Conservation (phyloP, 2,113 vertebrate genomes). For the Corythaeola cristata region DNA sequence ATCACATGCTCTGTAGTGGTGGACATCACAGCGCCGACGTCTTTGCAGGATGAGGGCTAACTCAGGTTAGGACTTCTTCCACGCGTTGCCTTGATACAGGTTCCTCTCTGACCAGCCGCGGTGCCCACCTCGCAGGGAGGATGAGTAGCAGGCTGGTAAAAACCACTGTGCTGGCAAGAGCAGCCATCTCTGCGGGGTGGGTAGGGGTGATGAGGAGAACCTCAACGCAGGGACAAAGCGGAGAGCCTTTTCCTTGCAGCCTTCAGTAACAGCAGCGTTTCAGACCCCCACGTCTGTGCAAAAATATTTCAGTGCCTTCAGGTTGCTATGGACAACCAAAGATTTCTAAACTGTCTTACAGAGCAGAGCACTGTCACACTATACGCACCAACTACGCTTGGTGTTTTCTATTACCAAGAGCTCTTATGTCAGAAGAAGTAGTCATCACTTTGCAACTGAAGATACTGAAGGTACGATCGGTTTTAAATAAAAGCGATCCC, state of each 20-base stretch:
- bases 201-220: neutral
- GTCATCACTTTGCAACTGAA: neutral
- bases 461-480: rapidly evolving
- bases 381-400: neutral
- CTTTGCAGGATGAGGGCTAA: neutral
- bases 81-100: rapidly evolving
- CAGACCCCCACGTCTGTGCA: neutral
- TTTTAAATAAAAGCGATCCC: rapidly evolving
- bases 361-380: neutral
- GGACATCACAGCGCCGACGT: neutral
- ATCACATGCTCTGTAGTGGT: rapidly evolving
- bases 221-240: neutral
- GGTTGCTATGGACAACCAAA: slow-evolving; percentile 57
- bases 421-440: neutral
- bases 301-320: neutral
- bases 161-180: neutral
- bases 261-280: neutral
- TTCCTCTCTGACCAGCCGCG: neutral
- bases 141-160: neutral
- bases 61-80: neutral
- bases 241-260: neutral
- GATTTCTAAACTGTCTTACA: neutral
- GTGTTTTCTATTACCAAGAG: neutral
- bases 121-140: neutral
- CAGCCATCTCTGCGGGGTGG: neutral